Evolutionary conservation across 2,113 vertebrate species (phyloP).

Genomic region (Melanerpes formicivorus): DNA sequence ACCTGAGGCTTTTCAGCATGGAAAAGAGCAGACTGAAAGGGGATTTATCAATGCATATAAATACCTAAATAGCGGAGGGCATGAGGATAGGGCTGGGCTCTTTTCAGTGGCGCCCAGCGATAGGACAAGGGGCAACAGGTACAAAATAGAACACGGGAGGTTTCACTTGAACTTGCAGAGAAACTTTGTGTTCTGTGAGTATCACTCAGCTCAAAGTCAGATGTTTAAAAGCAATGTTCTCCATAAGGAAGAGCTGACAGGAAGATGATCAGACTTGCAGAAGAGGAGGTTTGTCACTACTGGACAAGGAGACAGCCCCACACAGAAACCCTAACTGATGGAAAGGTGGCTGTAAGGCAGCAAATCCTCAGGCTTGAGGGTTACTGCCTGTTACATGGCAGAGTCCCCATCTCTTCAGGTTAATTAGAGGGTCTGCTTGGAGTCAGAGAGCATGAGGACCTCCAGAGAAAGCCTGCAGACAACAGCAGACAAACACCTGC

Average conservation of each 20-base stretch:
- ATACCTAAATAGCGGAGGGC: too few relatives aligned
- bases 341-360: background rate
- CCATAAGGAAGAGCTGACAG: background rate
- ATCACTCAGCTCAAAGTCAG: background rate
- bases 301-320: accelerated
- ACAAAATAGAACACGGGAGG: too few relatives aligned
- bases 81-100: too few relatives aligned
- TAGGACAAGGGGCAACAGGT: too few relatives aligned
- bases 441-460: background rate
- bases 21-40: too few relatives aligned
- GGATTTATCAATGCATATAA: too few relatives aligned
- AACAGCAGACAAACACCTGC: background rate
- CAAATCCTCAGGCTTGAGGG: background rate
- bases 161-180: too few relatives aligned
- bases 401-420: background rate
- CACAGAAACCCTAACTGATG: accelerated
- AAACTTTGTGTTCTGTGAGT: background rate
- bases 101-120: too few relatives aligned
- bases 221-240: background rate
- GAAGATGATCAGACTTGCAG: background rate
- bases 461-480: background rate
- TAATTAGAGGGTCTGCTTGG: background rate
- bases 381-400: accelerated
- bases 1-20: too few relatives aligned
- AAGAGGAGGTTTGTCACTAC: background rate